phyloP scores from a whole-genome alignment of 2,888 invertebrate genomes.

The Tanypteryx hageni region DNA sequence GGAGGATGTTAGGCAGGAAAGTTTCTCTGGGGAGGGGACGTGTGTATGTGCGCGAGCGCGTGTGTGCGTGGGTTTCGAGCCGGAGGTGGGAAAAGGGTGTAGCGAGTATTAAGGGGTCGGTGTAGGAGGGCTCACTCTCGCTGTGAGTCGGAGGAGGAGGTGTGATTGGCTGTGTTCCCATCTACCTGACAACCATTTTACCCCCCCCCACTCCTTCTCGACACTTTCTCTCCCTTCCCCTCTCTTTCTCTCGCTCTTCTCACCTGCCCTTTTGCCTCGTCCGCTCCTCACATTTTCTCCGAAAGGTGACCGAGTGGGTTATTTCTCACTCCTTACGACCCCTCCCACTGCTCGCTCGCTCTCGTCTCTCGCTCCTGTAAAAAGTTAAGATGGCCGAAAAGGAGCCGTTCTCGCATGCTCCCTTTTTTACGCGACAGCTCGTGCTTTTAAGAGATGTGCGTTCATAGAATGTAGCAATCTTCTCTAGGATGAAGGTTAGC shows the following conservation, averaged over 20 bases:
- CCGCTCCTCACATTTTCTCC: conserved; percentile 10
- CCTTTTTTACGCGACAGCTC: conserved; percentile 18
- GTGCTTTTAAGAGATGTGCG: conserved; percentile 18
- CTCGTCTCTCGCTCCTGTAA: conserved; percentile 7
- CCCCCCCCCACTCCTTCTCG: neutral
- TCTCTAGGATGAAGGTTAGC: neutral
- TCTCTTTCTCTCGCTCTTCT: conserved; percentile 44
- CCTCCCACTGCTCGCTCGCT: neutral
- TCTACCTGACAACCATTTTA: conserved; percentile 50
- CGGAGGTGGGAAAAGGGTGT: conserved; percentile 10
- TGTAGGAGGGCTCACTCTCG: neutral
- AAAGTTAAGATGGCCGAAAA: conserved; percentile 47
- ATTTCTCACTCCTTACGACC: conserved; percentile 46
- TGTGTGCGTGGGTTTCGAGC: neutral
- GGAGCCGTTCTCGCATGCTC: conserved; percentile 36
- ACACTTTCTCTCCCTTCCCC: conserved; percentile 45
- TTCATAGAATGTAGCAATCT: neutral
- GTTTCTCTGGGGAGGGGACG: neutral
- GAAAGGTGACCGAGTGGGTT: conserved; percentile 50
- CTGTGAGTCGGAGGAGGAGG: neutral
- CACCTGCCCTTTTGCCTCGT: conserved; percentile 57
- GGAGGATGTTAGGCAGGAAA: neutral
- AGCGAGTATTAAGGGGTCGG: conserved; percentile 32
- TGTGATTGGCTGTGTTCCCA: conserved; percentile 38
- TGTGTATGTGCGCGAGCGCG: neutral